These are phyloP conservation scores for Platysternon megacephalum DNA, from an alignment of 2,113 vertebrate species.

Conservation along the genomic window DNA sequence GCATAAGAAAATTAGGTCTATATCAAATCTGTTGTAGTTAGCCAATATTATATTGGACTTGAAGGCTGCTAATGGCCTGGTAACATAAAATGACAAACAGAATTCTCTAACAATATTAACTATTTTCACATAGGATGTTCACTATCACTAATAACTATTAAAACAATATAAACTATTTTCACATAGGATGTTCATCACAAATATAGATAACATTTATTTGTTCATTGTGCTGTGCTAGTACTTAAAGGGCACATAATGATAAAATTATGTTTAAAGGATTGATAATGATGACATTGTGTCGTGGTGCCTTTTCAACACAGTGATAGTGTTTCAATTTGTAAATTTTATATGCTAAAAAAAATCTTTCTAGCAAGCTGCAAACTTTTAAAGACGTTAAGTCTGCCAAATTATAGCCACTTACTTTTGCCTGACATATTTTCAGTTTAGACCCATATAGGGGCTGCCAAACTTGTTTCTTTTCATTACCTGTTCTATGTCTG, in stretches of 20 bases:
- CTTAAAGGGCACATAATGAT: not conserved
- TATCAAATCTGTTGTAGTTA: not conserved
- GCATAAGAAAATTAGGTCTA: not conserved
- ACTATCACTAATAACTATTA: no score
- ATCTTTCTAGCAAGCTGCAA: constrained; percentile 74
- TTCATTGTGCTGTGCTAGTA: not conserved
- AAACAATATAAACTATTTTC: not conserved
- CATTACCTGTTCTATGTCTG: constrained; percentile 87
- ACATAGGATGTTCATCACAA: not conserved
- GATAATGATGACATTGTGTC: constrained; percentile 61
- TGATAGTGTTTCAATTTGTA: constrained; percentile 78
- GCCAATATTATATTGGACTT: not conserved
- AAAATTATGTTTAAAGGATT: constrained; percentile 39
- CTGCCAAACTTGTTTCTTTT: constrained; percentile 87
- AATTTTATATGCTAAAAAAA: constrained; percentile 71
- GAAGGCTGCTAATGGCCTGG: not conserved
- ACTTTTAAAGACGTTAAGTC: constrained; percentile 82
- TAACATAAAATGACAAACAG: not conserved
- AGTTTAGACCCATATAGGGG: constrained; percentile 77
- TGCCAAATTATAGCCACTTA: constrained; percentile 83
- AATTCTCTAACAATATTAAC: not conserved
- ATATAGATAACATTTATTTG: not conserved
- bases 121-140: not conserved
- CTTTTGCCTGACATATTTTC: constrained; percentile 82
- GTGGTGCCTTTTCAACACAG: constrained; percentile 67